Evolutionary conservation across 2,888 invertebrate species (phyloP).

Genomic region (Perizoma flavofasciatum): DNA sequence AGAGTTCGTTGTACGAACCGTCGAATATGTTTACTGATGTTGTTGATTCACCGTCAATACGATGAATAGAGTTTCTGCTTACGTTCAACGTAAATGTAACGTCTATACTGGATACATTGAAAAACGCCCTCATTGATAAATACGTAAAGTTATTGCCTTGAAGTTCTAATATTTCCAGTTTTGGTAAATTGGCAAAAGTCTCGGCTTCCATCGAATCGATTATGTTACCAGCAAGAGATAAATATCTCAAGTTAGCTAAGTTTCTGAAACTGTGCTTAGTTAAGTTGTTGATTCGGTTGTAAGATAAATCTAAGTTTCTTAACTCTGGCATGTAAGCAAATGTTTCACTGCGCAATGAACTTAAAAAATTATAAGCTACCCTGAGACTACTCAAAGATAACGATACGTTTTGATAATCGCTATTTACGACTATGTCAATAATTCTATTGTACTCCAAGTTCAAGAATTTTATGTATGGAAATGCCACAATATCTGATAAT

Average conservation of each 20-base stretch:
- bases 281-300: constrained; percentile 89
- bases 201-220: constrained; percentile 88
- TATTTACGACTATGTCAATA: constrained; percentile 86
- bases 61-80: constrained; percentile 87
- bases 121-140: constrained; percentile 87
- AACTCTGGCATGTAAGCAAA: constrained; percentile 89
- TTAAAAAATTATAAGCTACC: constrained; percentile 91
- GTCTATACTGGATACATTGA: constrained; percentile 86
- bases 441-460: constrained; percentile 94
- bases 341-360: constrained; percentile 86
- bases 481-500: constrained; percentile 87
- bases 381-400: constrained; percentile 90
- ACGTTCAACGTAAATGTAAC: constrained; percentile 89
- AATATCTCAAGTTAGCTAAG: constrained; percentile 90
- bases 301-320: constrained; percentile 90
- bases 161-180: constrained; percentile 90
- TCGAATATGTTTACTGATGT: constrained; percentile 88
- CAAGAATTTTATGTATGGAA: constrained; percentile 89
- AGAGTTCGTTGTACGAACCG: constrained; percentile 87
- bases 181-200: constrained; percentile 90
- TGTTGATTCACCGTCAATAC: constrained; percentile 73
- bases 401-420: constrained; percentile 88
- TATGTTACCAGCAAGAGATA: constrained; percentile 93
- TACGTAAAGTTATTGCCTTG: constrained; percentile 90
- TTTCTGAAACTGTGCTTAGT: constrained; percentile 89